Conservation (phyloP, 2,797 vertebrate species). For the Sebastes vulpes region DNA sequence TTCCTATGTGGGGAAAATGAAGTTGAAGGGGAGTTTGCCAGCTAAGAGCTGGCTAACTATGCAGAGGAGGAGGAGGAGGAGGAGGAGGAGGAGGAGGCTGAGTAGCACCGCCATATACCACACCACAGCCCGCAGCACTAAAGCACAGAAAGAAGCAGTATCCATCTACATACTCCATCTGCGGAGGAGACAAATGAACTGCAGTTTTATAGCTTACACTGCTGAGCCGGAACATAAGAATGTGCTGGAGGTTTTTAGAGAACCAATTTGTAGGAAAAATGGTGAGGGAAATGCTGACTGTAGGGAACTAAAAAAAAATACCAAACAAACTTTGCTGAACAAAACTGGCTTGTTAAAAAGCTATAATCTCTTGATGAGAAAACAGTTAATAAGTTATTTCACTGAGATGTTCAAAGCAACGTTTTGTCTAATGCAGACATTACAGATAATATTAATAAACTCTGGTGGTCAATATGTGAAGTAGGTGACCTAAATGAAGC, state of each 20-base stretch:
- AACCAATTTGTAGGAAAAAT: slow-evolving; percentile 70
- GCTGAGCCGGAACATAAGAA: slow-evolving; percentile 69
- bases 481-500: not conserved
- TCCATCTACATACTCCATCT: slow-evolving; percentile 75
- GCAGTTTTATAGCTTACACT: slow-evolving; percentile 74
- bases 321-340: slow-evolving; percentile 42
- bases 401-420: not conserved
- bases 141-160: slow-evolving; percentile 52
- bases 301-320: slow-evolving; percentile 35
- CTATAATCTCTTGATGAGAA: not conserved
- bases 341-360: slow-evolving; percentile 33
- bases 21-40: slow-evolving; percentile 53
- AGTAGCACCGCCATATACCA: slow-evolving; percentile 45
- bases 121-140: slow-evolving; percentile 66
- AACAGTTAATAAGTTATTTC: not conserved
- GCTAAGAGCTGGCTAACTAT: slow-evolving; percentile 59
- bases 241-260: slow-evolving; percentile 65
- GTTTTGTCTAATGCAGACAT: not conserved
- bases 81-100: slow-evolving; percentile 35
- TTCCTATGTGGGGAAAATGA: slow-evolving; percentile 55
- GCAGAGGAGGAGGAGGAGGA: slow-evolving; percentile 3
- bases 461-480: not conserved
- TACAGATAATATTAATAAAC: not conserved
- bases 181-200: slow-evolving; percentile 72
- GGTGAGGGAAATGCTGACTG: slow-evolving; percentile 66